phyloP scores from a whole-genome alignment of 2,888 invertebrate genomes.

The Bursaphelenchus okinawaensis region DNA sequence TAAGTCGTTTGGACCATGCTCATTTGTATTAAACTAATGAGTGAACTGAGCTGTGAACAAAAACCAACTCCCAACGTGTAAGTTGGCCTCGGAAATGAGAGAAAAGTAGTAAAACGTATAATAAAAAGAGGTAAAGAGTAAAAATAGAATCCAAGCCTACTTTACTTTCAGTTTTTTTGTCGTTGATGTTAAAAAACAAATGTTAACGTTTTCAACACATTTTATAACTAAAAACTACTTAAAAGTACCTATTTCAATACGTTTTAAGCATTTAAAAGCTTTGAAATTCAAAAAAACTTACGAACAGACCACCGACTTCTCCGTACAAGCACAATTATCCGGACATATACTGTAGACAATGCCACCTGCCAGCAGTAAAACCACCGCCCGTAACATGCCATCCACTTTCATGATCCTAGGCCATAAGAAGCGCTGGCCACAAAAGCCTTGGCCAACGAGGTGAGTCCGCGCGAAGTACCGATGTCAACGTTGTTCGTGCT shows the following conservation, averaged over 20 bases:
- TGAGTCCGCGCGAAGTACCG: not conserved
- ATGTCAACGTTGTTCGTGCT: not conserved
- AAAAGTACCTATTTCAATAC: too few relatives aligned
- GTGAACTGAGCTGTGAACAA: not conserved
- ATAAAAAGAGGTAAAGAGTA: too few relatives aligned
- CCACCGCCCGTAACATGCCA: too few relatives aligned
- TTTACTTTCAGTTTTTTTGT: not conserved
- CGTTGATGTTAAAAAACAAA: not conserved
- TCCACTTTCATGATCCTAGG: too few relatives aligned
- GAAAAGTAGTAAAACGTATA: not conserved
- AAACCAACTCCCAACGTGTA: not conserved
- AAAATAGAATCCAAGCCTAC: too few relatives aligned
- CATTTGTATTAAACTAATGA: not conserved
- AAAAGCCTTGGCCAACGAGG: not conserved
- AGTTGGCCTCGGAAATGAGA: not conserved
- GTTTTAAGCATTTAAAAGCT: not conserved
- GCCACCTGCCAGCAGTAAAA: too few relatives aligned
- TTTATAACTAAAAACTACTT: too few relatives aligned
- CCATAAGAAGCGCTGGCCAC: too few relatives aligned
- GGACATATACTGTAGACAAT: too few relatives aligned
- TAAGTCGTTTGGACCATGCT: not conserved
- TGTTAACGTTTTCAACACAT: too few relatives aligned
- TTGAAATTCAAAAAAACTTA: conserved; percentile 19
- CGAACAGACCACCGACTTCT: conserved; percentile 27
- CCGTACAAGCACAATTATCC: conserved; percentile 21